Evolutionary conservation across 2,888 invertebrate species (phyloP).

Genomic region (Salticus scenicus): DNA sequence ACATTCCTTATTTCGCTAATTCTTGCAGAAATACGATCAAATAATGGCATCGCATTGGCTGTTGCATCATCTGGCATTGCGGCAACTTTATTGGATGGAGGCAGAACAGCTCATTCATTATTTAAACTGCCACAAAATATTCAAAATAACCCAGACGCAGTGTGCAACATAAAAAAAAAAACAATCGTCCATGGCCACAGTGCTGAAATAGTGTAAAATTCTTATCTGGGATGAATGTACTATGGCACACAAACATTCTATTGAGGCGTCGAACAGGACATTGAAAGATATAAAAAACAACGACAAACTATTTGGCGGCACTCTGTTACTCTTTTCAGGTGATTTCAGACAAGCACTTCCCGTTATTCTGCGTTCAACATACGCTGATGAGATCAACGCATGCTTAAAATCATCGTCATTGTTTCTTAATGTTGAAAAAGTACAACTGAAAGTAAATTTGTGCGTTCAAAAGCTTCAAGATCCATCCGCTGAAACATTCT

Average conservation of each 20-base stretch:
- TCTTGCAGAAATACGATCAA: too few relatives aligned
- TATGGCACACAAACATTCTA: background rate
- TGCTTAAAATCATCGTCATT: background rate
- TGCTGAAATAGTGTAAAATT: background rate
- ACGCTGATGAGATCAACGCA: background rate
- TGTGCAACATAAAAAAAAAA: too few relatives aligned
- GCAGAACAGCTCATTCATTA: too few relatives aligned
- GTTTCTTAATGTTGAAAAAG: background rate
- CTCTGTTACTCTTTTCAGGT: background rate
- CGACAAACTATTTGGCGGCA: background rate
- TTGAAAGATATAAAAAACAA: background rate
- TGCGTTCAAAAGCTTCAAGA: background rate
- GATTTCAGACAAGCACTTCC: background rate
- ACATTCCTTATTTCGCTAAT: too few relatives aligned
- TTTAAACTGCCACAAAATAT: too few relatives aligned
- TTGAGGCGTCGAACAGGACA: background rate
- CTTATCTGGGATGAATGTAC: background rate
- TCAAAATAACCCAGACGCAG: too few relatives aligned
- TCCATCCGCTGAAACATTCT: background rate
- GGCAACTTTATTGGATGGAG: too few relatives aligned
- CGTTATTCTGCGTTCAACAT: background rate
- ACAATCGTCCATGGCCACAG: background rate
- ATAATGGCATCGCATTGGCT: too few relatives aligned
- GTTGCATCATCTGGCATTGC: too few relatives aligned
- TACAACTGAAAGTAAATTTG: background rate